Conservation (phyloP, 2,888 invertebrate genomes). For the Parascotia fuliginaria region DNA sequence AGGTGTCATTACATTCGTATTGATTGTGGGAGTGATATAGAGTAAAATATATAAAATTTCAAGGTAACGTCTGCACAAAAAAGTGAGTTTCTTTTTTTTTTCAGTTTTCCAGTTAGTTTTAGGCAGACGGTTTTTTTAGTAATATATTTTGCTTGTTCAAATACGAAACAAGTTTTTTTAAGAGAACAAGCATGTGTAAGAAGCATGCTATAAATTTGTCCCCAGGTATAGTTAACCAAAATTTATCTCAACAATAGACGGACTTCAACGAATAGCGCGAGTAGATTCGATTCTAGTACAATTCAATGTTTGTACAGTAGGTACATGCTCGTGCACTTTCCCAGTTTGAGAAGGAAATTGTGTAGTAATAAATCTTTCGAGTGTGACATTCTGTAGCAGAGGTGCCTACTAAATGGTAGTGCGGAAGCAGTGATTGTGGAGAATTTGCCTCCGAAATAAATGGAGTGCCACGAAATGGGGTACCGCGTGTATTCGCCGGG, state of each 20-base stretch:
- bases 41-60: too few species aligned
- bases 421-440: conserved; percentile 33
- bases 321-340: conserved; percentile 40
- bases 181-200: too few species aligned
- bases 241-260: conserved; percentile 34
- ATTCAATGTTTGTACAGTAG: conserved; percentile 51
- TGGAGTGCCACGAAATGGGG: conserved; percentile 18
- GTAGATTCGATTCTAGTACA: conserved; percentile 46
- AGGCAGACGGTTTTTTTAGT: too few species aligned
- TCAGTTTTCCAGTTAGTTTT: too few species aligned
- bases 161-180: too few species aligned
- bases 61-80: too few species aligned
- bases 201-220: conserved; percentile 20
- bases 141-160: too few species aligned
- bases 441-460: conserved; percentile 41
- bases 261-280: conserved; percentile 24
- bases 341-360: conserved; percentile 36
- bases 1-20: too few species aligned
- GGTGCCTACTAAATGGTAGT: conserved; percentile 34
- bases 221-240: conserved; percentile 29
- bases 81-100: too few species aligned
- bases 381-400: conserved; percentile 27
- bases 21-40: too few species aligned
- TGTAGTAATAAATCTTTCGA: conserved; percentile 36
- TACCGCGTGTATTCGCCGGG: conserved; percentile 20